These are phyloP conservation scores for Actinia tenebrosa DNA, from an alignment of 64 coral and sea anemone genomes.

Conservation along the genomic window DNA sequence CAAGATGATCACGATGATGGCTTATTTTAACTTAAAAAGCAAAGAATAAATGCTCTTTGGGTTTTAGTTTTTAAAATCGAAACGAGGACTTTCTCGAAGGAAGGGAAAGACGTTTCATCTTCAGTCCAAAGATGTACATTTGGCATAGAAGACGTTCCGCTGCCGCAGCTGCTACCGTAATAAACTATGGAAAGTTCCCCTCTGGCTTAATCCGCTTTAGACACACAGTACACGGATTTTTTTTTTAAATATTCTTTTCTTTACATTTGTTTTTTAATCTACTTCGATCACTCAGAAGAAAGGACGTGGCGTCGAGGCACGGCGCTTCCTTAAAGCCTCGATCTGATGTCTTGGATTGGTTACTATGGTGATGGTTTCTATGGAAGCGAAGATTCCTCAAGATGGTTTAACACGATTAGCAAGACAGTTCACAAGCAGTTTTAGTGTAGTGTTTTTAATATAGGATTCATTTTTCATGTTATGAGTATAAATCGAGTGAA, in stretches of 20 bases:
- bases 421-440: neutral
- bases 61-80: constrained; percentile 7
- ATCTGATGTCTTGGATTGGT: neutral
- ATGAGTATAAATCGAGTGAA: neutral
- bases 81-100: neutral
- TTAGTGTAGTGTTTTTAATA: neutral
- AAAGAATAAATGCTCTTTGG: neutral
- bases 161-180: neutral
- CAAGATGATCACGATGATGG: neutral
- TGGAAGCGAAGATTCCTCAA: neutral
- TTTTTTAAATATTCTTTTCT: neutral
- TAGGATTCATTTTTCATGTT: neutral
- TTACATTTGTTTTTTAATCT: neutral
- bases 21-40: neutral
- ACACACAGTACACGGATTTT: neutral
- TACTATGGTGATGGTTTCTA: neutral
- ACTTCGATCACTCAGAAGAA: neutral
- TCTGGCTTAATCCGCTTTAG: neutral
- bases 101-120: neutral
- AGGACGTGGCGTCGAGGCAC: neutral
- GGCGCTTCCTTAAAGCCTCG: neutral
- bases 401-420: neutral
- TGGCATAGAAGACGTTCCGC: neutral
- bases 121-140: neutral
- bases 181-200: neutral